phyloP scores from a whole-genome alignment of 2,888 invertebrate genomes.

The Rosalia funebris region DNA sequence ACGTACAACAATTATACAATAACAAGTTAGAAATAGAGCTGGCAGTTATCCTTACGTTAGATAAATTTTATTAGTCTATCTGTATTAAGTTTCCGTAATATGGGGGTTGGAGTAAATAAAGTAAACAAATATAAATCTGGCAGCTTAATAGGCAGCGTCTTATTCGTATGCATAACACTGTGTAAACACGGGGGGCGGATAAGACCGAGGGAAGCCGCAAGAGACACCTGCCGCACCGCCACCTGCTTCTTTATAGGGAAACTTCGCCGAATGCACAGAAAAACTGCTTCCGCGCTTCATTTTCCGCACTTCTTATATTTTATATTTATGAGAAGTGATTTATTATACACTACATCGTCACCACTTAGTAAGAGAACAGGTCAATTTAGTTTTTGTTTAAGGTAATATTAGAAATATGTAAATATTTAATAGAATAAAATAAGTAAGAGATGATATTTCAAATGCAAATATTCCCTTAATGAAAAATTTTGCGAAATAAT shows the following conservation, averaged over 20 bases:
- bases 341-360: too few relatives aligned
- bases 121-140: conserved; percentile 41
- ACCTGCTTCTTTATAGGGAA: conserved; percentile 16
- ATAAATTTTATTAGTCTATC: conserved; percentile 3
- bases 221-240: conserved; percentile 26
- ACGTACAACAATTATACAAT: too few relatives aligned
- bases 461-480: too few relatives aligned
- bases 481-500: too few relatives aligned
- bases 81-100: conserved; percentile 22
- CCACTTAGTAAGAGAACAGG: too few relatives aligned
- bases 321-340: too few relatives aligned
- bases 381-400: too few relatives aligned
- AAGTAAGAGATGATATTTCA: too few relatives aligned
- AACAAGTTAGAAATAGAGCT: too few relatives aligned
- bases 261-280: conserved; percentile 17
- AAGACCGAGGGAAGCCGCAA: conserved; percentile 24
- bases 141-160: conserved; percentile 35
- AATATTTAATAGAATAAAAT: too few relatives aligned
- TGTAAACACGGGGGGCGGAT: conserved; percentile 34
- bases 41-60: too few relatives aligned
- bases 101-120: conserved; percentile 32
- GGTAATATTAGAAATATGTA: too few relatives aligned
- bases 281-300: background rate
- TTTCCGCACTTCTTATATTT: background rate
- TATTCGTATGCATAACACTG: conserved; percentile 38